Evolutionary conservation across 2,888 invertebrate species (phyloP).

Genomic region (Xestia ashworthii): DNA sequence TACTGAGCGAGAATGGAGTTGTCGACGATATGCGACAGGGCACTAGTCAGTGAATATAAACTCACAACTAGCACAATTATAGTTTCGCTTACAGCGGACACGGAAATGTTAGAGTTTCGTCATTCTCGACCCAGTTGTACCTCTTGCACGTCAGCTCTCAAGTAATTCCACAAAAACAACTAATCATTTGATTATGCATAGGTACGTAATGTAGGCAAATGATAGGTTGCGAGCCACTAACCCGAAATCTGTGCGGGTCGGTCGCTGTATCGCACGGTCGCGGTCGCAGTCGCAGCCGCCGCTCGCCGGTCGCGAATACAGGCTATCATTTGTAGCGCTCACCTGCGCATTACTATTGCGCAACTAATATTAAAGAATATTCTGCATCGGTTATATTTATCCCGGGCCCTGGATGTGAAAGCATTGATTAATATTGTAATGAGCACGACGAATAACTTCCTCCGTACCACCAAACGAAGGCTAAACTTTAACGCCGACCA

Average conservation of each 20-base stretch:
- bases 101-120: conserved; percentile 34
- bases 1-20: neutral
- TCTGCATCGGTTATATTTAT: conserved; percentile 79
- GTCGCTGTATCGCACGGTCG: conserved; percentile 60
- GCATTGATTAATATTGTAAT: conserved; percentile 89
- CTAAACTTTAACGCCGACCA: conserved; percentile 17
- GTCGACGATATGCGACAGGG: neutral
- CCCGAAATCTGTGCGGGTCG: conserved; percentile 58
- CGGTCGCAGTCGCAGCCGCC: conserved; percentile 30
- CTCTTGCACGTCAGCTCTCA: conserved; percentile 9
- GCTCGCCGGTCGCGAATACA: conserved; percentile 41
- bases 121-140: conserved; percentile 24
- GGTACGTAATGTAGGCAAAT: conserved; percentile 56
- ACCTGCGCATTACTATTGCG: conserved; percentile 78
- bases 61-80: conserved; percentile 13
- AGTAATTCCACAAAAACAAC: conserved; percentile 56
- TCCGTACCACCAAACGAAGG: conserved; percentile 59
- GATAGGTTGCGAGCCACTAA: conserved; percentile 46
- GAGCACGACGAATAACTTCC: conserved; percentile 79
- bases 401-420: conserved; percentile 77
- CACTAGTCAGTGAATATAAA: conserved; percentile 8
- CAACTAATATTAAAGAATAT: conserved; percentile 80
- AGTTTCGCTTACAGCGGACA: neutral
- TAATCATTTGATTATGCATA: conserved; percentile 64
- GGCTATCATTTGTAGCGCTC: conserved; percentile 75